Evolutionary conservation across 2,113 vertebrate species (phyloP).

Genomic region (Corythaeola cristata): DNA sequence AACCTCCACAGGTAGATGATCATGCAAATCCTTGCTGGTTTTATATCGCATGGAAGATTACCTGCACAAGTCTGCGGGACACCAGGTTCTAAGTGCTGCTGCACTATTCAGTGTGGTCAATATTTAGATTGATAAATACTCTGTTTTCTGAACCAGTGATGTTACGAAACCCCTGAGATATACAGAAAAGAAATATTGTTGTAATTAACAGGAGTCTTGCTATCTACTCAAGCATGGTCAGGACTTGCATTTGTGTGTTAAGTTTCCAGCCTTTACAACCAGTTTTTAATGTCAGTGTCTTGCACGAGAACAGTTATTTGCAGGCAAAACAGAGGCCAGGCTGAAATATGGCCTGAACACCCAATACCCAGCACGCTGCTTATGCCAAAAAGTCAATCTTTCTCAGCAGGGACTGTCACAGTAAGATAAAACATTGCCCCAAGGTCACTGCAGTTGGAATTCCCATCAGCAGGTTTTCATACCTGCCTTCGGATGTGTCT

Average conservation of each 20-base stretch:
- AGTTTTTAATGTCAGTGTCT: background rate
- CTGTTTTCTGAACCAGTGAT: background rate
- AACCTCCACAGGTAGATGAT: background rate
- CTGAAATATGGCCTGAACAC: constrained; percentile 29
- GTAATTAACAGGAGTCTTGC: background rate
- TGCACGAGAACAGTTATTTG: background rate
- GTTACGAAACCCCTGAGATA: background rate
- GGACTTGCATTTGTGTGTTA: background rate
- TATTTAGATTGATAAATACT: background rate
- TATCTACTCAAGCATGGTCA: background rate
- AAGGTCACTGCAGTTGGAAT: constrained; percentile 70
- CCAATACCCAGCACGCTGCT: background rate
- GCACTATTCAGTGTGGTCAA: background rate
- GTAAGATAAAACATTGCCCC: constrained; percentile 70
- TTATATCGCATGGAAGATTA: background rate
- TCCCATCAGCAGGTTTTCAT: constrained; percentile 65
- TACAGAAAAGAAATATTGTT: background rate
- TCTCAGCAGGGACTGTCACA: constrained; percentile 57
- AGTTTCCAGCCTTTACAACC: background rate
- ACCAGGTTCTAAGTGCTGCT: background rate
- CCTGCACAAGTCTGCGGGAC: background rate
- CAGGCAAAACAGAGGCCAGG: background rate
- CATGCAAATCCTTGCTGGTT: background rate
- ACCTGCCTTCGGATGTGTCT: constrained; percentile 61
- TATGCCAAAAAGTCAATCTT: constrained; percentile 64